Percentiles rank a stretch among this genome's conserved stretches.
These are phyloP conservation scores for Champsocephalus esox DNA, from an alignment of 2,797 vertebrate genomes.

Conservation along the genomic window DNA sequence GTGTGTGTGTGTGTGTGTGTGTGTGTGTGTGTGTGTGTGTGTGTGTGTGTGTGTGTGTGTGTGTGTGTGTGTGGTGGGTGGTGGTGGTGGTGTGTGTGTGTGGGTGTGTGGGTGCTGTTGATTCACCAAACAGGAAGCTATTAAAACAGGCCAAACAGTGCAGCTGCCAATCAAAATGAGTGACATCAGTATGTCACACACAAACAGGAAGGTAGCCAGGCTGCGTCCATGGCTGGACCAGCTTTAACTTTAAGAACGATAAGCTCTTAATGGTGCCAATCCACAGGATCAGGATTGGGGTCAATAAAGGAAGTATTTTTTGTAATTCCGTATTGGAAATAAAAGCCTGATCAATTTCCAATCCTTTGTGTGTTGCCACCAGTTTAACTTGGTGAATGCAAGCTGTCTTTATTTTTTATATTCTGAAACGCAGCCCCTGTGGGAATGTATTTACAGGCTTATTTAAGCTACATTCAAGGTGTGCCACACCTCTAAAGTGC, in stretches of 20 bases:
- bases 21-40: conserved; percentile 7
- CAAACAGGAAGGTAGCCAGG: conserved; percentile 23
- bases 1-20: not conserved
- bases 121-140: conserved; percentile 75
- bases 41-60: conserved; percentile 4
- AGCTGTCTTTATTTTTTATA: not conserved
- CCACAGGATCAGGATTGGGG: not conserved
- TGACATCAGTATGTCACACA: conserved; percentile 58
- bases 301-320: not conserved
- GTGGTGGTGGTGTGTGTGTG: too few species aligned
- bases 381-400: not conserved
- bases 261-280: conserved; percentile 6
- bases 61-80: conserved; percentile 24
- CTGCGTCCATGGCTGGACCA: conserved; percentile 11
- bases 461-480: conserved; percentile 9
- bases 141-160: conserved; percentile 68
- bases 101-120: conserved; percentile 36
- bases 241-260: conserved; percentile 2
- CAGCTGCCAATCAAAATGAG: conserved; percentile 73
- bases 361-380: not conserved
- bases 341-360: not conserved
- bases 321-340: not conserved
- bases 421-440: not conserved
- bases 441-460: not conserved
- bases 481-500: not conserved